Evolutionary conservation across 2,888 invertebrate species (phyloP).

Genomic region (Iphiclides podalirius): DNA sequence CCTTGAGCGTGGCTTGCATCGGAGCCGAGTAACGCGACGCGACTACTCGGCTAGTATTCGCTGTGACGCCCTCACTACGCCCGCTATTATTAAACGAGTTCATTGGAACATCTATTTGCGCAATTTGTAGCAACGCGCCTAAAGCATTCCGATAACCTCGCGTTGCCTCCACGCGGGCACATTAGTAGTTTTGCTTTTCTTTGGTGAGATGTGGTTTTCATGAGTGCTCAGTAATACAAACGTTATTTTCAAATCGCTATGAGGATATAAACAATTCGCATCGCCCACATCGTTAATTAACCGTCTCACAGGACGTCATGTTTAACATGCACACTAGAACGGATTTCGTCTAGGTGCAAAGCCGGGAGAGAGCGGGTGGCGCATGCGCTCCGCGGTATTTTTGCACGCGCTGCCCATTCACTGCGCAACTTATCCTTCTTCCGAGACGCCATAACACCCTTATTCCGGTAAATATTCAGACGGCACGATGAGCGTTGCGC

Average conservation of each 20-base stretch:
- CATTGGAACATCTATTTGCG: conserved; percentile 80
- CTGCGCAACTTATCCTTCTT: conserved; percentile 63
- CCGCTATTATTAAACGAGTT: conserved; percentile 78
- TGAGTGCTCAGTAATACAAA: background rate
- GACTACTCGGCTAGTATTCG: conserved; percentile 40
- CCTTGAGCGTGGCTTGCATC: conserved; percentile 58
- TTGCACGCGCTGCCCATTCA: conserved; percentile 67
- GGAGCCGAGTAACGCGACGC: conserved; percentile 41
- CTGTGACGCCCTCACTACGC: conserved; percentile 69
- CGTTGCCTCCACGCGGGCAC: conserved; percentile 44
- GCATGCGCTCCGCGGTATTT: conserved; percentile 63
- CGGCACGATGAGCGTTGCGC: conserved; percentile 49
- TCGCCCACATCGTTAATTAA: background rate
- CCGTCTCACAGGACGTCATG: conserved; percentile 1
- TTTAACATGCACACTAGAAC: conserved; percentile 2
- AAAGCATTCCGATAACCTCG: conserved; percentile 71
- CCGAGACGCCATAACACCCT: conserved; percentile 43
- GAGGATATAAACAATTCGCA: background rate
- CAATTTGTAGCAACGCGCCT: conserved; percentile 72
- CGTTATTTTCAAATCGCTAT: background rate
- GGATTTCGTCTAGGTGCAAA: conserved; percentile 14
- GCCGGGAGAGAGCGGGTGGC: conserved; percentile 56
- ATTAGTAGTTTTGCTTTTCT: conserved; percentile 15
- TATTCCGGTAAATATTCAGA: conserved; percentile 64
- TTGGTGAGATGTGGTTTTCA: background rate